Conservation (phyloP, 2,113 vertebrate genomes). For the Chrysemys picta region DNA sequence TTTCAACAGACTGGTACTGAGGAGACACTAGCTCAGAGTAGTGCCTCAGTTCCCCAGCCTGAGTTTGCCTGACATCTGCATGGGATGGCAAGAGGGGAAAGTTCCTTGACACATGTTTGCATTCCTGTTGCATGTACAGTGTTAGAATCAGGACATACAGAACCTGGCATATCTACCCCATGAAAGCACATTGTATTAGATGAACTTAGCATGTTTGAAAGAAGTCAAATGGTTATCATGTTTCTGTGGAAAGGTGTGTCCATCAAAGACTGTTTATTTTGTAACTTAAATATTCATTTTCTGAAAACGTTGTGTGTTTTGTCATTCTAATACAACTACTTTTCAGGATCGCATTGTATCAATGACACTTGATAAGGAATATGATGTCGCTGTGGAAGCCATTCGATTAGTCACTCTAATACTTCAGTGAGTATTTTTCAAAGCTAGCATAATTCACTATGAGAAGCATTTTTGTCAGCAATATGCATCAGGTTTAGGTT, state of each 20-base stretch:
- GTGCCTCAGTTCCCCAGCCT: background rate
- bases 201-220: background rate
- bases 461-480: background rate
- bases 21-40: background rate
- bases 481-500: background rate
- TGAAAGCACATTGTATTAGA: fast-evolving
- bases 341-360: conserved; percentile 97
- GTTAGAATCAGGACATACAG: background rate
- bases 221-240: background rate
- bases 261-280: background rate
- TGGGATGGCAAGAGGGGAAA: background rate
- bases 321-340: background rate
- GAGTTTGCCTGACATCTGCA: background rate
- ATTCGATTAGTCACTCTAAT: conserved; percentile 97
- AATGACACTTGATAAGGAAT: conserved; percentile 99
- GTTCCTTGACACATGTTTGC: background rate
- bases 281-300: background rate
- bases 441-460: background rate
- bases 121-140: background rate
- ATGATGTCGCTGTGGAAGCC: conserved; percentile 98
- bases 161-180: fast-evolving
- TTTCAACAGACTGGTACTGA: background rate
- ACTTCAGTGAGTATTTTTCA: conserved; percentile 90
- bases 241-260: background rate
- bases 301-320: background rate